Evolutionary conservation across 2,113 vertebrate genomes (phyloP).

Genomic region (Columba livia): DNA sequence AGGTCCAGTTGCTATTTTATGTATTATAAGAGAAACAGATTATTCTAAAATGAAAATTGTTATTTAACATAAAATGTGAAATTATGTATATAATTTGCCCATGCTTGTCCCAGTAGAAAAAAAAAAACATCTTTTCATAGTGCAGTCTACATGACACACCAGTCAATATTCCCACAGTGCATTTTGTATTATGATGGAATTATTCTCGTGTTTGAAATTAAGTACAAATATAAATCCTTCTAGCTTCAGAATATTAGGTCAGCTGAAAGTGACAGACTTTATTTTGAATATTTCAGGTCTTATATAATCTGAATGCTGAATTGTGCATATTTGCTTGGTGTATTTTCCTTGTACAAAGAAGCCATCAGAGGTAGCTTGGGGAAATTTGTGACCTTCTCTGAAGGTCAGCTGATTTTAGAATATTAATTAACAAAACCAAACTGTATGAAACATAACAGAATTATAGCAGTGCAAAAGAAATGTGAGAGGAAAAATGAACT

Average conservation of each 20-base stretch:
- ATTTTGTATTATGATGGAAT: neutral
- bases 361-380: neutral
- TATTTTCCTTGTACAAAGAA: neutral
- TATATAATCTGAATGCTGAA: neutral
- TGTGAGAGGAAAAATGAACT: neutral
- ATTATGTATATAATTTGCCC: neutral
- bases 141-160: neutral
- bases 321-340: neutral
- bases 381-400: neutral
- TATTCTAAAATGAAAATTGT: neutral
- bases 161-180: neutral
- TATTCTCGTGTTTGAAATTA: neutral
- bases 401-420: neutral
- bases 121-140: neutral
- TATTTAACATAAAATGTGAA: neutral
- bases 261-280: neutral
- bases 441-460: neutral
- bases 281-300: neutral
- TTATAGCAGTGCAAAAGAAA: neutral
- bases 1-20: neutral
- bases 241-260: neutral
- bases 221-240: neutral
- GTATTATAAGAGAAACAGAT: neutral
- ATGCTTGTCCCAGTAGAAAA: neutral
- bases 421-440: neutral